Evolutionary conservation across 1,140 invertebrate genomes (phyloP).

Genomic region (Plectus sambesii): DNA sequence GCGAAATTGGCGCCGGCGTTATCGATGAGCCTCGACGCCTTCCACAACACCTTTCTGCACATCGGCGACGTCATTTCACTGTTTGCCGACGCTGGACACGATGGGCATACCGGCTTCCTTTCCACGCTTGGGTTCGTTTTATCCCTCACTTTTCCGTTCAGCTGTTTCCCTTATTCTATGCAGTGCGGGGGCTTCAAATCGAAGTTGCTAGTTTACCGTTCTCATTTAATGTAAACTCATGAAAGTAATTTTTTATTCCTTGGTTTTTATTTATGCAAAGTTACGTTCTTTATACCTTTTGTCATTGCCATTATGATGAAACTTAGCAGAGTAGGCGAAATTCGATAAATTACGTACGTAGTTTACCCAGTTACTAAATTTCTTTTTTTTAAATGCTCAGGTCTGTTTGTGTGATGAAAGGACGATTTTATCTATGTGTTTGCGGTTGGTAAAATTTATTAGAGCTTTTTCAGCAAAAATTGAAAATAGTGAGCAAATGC

Average conservation of each 20-base stretch:
- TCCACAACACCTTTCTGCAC: constrained; percentile 32
- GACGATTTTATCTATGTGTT: neutral
- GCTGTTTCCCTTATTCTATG: constrained; percentile 7
- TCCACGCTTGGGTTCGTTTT: constrained; percentile 36
- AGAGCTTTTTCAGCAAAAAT: constrained; percentile 9
- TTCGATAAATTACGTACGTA: no score
- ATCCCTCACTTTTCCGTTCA: constrained; percentile 5
- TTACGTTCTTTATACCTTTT: neutral
- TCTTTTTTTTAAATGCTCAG: constrained; percentile 13
- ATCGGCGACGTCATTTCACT: constrained; percentile 44
- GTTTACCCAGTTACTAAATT: constrained; percentile 7
- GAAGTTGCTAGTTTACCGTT: no score
- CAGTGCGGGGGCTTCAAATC: constrained; percentile 6
- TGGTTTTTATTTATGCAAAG: neutral
- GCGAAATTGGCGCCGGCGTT: constrained; percentile 24
- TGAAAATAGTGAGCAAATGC: constrained; percentile 4
- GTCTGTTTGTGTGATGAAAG: neutral
- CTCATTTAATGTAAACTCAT: no score
- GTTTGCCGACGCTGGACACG: constrained; percentile 33
- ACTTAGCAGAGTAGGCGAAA: neutral
- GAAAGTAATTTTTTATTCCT: neutral
- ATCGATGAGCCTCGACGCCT: constrained; percentile 26
- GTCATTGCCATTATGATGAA: no score
- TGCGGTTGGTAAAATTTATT: neutral
- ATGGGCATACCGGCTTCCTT: constrained; percentile 37